Percentiles rank a stretch among this genome's conserved stretches.
phyloP scores from a whole-genome alignment of 2,797 vertebrate species.

The Hoplostethus mediterraneus region DNA sequence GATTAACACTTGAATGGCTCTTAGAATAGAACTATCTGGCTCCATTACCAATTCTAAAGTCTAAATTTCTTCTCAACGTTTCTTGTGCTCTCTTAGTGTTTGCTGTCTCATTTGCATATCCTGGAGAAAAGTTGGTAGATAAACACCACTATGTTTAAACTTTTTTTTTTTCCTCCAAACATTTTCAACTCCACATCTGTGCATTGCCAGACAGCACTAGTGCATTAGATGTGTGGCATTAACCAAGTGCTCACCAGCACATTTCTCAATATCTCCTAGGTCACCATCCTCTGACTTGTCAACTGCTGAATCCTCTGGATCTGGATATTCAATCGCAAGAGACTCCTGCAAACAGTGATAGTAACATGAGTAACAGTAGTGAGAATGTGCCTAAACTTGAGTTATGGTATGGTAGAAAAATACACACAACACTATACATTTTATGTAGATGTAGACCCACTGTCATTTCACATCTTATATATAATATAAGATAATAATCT shows the following conservation, averaged over 20 bases:
- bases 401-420: no score
- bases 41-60: not conserved
- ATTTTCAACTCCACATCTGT: no score
- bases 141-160: no score
- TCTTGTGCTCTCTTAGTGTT: no score
- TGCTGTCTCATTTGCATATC: no score
- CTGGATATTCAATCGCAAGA: constrained; percentile 3
- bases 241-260: constrained; percentile 18
- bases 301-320: constrained; percentile 2
- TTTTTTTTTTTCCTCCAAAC: no score
- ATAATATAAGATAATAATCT: no score
- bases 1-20: not conserved
- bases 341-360: not conserved
- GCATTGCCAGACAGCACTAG: not conserved
- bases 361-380: constrained; percentile 11
- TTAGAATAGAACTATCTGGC: not conserved
- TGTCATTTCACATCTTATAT: no score
- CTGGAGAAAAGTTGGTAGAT: no score
- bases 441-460: no score
- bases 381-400: not conserved
- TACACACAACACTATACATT: no score
- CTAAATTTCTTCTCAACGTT: not conserved
- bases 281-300: constrained; percentile 10
- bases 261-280: constrained; percentile 8
- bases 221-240: not conserved